Evolutionary conservation across 2,113 vertebrate species (phyloP).

Genomic region (Holacanthus passer): DNA sequence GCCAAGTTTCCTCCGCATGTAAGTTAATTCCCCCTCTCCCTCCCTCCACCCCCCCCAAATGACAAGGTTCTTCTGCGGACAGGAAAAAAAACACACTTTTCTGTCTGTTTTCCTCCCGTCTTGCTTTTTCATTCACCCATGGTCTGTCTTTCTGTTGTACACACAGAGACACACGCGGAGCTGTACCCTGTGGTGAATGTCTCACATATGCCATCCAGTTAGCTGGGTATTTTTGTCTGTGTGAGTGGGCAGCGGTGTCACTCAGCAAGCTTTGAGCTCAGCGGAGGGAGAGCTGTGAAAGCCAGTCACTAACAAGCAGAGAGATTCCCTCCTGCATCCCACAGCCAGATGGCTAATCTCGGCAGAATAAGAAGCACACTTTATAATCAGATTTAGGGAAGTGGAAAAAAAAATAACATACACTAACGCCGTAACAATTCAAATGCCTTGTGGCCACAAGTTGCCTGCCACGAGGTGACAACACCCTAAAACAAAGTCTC

Average conservation of each 20-base stretch:
- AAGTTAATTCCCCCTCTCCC: conserved; percentile 55
- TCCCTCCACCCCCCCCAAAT: conserved; percentile 22
- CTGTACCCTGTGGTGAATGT: conserved; percentile 71
- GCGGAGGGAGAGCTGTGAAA: conserved; percentile 79
- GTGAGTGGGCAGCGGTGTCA: conserved; percentile 82
- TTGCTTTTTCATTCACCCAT: conserved; percentile 67
- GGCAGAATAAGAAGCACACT: conserved; percentile 72
- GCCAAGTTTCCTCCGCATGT: conserved; percentile 58
- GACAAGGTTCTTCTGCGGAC: conserved; percentile 56
- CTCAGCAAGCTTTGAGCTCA: conserved; percentile 76
- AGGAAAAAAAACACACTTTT: conserved; percentile 49
- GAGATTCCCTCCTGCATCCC: conserved; percentile 74
- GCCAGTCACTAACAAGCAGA: conserved; percentile 81
- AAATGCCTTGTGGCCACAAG: conserved; percentile 66
- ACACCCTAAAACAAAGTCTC: conserved; percentile 62
- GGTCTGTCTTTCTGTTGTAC: conserved; percentile 60
- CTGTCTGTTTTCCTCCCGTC: conserved; percentile 49
- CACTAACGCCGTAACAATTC: conserved; percentile 54
- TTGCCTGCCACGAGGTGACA: conserved; percentile 62
- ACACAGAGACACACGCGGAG: conserved; percentile 54
- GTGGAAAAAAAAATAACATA: conserved; percentile 1
- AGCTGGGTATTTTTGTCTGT: conserved; percentile 78
- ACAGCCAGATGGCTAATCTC: conserved; percentile 81
- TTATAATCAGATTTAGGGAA: conserved; percentile 69
- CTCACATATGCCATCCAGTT: conserved; percentile 81